phyloP scores from a whole-genome alignment of 2,797 vertebrate genomes.

The Cercopithecus diana region DNA sequence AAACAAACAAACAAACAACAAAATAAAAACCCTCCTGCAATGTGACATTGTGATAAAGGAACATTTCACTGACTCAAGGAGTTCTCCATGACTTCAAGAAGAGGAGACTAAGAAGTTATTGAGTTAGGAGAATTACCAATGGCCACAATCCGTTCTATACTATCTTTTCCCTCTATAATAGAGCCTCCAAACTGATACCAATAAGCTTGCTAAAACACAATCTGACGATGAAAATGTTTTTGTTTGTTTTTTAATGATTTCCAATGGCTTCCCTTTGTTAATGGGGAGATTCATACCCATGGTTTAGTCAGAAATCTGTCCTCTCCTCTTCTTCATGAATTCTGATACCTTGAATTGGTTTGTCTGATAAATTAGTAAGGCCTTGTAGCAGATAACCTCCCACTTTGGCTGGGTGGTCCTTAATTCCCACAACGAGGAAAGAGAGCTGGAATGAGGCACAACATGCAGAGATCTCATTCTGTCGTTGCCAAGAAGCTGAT shows the following conservation, averaged over 20 bases:
- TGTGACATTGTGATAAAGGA: conserved; percentile 13
- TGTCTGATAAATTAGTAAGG: not conserved
- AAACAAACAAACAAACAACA: no score
- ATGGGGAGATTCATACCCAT: not conserved
- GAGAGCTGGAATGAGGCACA: not conserved
- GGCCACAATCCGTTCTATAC: not conserved
- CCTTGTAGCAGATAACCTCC: not conserved
- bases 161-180: not conserved
- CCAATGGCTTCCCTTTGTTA: not conserved
- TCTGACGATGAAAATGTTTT: not conserved
- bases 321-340: not conserved
- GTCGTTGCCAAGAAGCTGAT: not conserved
- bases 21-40: not conserved
- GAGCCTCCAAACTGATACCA: not conserved
- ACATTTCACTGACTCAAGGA: conserved; percentile 10
- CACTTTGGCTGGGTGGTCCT: not conserved
- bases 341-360: not conserved
- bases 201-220: not conserved
- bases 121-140: not conserved
- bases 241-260: not conserved
- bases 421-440: not conserved
- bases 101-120: not conserved
- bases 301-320: not conserved
- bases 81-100: conserved; percentile 7
- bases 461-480: not conserved